Evolutionary conservation across 2,113 vertebrate genomes (phyloP).

Genomic region (Pygoscelis antarcticus): DNA sequence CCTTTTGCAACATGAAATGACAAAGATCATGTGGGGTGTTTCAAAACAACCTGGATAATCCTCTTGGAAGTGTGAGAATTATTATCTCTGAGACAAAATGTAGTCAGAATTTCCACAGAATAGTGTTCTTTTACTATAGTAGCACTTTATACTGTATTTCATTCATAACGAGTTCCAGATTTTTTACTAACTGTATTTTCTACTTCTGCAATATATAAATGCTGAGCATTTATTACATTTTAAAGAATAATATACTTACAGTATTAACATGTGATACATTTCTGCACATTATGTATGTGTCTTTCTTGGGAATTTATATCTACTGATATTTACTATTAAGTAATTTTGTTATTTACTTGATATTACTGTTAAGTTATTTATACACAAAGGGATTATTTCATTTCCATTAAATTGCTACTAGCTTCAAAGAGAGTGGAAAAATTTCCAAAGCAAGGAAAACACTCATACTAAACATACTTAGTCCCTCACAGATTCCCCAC

Average conservation of each 20-base stretch:
- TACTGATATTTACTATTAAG: not conserved
- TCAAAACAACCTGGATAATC: not conserved
- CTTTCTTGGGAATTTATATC: not conserved
- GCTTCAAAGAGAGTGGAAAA: not conserved
- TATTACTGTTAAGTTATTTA: not conserved
- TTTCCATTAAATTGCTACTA: not conserved
- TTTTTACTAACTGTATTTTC: not conserved
- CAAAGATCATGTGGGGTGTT: not conserved
- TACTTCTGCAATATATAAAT: not conserved
- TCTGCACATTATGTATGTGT: not conserved
- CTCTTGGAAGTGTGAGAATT: not conserved
- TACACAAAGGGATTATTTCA: not conserved
- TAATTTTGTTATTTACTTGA: not conserved
- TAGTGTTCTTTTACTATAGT: not conserved
- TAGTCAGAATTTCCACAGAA: not conserved
- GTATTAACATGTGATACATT: not conserved
- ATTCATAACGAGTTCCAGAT: not conserved
- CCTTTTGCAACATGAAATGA: not conserved
- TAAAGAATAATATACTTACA: not conserved
- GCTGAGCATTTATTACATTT: not conserved
- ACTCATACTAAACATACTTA: not conserved
- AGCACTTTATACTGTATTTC: not conserved
- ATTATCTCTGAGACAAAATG: not conserved
- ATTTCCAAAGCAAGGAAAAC: not conserved
- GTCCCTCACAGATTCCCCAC: not conserved